Evolutionary conservation across 2,113 vertebrate genomes (phyloP).

Genomic region (Oxygymnocypris stewartii): DNA sequence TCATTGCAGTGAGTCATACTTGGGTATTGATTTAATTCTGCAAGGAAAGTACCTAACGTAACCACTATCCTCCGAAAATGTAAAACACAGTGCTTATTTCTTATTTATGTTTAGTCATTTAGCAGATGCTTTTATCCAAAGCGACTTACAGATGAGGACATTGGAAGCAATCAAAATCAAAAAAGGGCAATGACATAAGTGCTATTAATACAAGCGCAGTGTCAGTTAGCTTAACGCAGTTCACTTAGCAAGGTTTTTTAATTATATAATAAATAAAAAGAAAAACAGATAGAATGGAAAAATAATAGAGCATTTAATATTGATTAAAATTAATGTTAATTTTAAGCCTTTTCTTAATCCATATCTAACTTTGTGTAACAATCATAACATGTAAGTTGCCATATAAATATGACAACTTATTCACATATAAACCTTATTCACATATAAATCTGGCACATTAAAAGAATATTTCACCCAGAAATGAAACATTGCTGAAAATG

Average conservation of each 20-base stretch:
- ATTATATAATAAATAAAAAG: too few relatives aligned
- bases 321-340: too few relatives aligned
- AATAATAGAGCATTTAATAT: too few relatives aligned
- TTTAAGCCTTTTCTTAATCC: not conserved
- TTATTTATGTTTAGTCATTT: too few relatives aligned
- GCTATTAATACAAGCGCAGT: too few relatives aligned
- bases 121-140: too few relatives aligned
- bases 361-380: not conserved
- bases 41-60: not conserved
- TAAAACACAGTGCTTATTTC: not conserved
- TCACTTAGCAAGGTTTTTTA: too few relatives aligned
- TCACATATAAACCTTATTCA: not conserved
- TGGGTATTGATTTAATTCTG: not conserved
- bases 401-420: not conserved
- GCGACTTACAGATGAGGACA: too few relatives aligned
- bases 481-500: not conserved
- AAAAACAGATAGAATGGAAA: too few relatives aligned
- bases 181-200: too few relatives aligned
- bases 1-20: not conserved
- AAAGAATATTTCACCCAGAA: not conserved
- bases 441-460: not conserved
- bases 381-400: not conserved
- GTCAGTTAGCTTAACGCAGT: too few relatives aligned
- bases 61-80: not conserved
- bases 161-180: too few relatives aligned